phyloP scores from a whole-genome alignment of 1,140 invertebrate species.

The Zaprionus inermis region DNA sequence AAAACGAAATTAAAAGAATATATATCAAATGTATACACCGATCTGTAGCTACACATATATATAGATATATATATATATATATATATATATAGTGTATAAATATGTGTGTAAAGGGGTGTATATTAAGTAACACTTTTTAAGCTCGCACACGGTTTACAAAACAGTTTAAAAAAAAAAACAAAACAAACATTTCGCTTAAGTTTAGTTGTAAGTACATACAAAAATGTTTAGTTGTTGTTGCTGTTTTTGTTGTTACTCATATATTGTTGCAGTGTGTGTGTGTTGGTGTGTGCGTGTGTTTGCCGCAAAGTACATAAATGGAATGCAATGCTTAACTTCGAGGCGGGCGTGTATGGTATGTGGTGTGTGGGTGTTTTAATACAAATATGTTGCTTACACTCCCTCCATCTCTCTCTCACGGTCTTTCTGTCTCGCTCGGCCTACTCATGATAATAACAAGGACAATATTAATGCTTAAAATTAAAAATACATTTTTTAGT shows the following conservation, averaged over 20 bases:
- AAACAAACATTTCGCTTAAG: conserved; percentile 28
- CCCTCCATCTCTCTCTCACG: conserved; percentile 23
- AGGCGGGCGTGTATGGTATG: conserved; percentile 29
- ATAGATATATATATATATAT: conserved; percentile 29
- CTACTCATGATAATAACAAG: conserved; percentile 59
- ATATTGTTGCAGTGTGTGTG: neutral
- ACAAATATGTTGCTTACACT: conserved; percentile 8
- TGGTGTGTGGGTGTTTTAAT: conserved; percentile 21
- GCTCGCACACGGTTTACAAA: conserved; percentile 46
- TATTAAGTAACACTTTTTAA: conserved; percentile 51
- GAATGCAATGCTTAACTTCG: conserved; percentile 67
- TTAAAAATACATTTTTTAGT: conserved; percentile 34
- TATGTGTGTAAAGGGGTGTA: conserved; percentile 13
- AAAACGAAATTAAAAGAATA: conserved; percentile 39
- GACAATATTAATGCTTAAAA: conserved; percentile 53
- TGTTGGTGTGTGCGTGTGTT: conserved; percentile 29
- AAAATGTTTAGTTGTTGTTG: conserved; percentile 6
- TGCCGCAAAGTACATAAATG: conserved; percentile 51
- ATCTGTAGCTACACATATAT: conserved; percentile 26
- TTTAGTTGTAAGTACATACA: conserved; percentile 38
- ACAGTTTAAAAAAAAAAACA: conserved; percentile 36
- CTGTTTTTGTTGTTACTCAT: neutral
- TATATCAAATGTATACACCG: conserved; percentile 25
- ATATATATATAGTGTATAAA: conserved; percentile 5
- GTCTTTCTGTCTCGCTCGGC: conserved; percentile 7